Conservation (phyloP, 2,888 invertebrate species). For the Caenorhabditis zanzibari region DNA sequence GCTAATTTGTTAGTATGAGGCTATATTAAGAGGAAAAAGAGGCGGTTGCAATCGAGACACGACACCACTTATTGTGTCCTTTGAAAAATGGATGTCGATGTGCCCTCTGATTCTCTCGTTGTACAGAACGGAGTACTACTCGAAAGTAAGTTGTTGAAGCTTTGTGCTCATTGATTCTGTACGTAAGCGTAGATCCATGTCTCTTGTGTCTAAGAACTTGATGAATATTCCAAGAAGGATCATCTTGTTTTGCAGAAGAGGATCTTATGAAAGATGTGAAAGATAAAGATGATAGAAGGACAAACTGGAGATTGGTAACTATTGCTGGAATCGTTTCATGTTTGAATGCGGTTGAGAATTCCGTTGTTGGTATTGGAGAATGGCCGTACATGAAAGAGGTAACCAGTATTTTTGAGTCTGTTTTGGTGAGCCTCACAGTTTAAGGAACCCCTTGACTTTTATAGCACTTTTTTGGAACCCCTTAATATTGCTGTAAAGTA, state of each 20-base stretch:
- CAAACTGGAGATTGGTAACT: slow-evolving; percentile 40
- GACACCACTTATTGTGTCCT: background rate
- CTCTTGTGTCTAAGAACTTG: too few species aligned
- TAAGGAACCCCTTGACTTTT: too few species aligned
- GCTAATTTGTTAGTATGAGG: slow-evolving; percentile 24
- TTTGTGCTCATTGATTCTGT: too few species aligned
- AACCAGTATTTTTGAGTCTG: background rate
- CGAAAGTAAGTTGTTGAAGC: slow-evolving; percentile 13
- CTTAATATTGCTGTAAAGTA: too few species aligned
- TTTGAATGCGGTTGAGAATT: slow-evolving; percentile 47
- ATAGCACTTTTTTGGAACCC: too few species aligned
- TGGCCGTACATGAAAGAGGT: slow-evolving; percentile 58
- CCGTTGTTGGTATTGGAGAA: slow-evolving; percentile 50
- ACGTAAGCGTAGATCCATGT: too few species aligned
- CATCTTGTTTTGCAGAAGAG: slow-evolving; percentile 30
- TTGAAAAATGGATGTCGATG: slow-evolving; percentile 16
- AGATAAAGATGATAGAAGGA: slow-evolving; percentile 19
- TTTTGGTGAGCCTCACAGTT: too few species aligned
- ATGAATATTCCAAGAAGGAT: too few species aligned
- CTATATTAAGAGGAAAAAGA: slow-evolving; percentile 13
- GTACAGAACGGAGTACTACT: slow-evolving; percentile 23
- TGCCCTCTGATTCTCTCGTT: slow-evolving; percentile 7
- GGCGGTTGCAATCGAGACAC: background rate
- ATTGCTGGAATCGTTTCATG: slow-evolving; percentile 43
- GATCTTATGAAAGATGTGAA: slow-evolving; percentile 14